These are phyloP conservation scores for Botia kubotai DNA, from an alignment of 2,797 vertebrate genomes.

Conservation along the genomic window DNA sequence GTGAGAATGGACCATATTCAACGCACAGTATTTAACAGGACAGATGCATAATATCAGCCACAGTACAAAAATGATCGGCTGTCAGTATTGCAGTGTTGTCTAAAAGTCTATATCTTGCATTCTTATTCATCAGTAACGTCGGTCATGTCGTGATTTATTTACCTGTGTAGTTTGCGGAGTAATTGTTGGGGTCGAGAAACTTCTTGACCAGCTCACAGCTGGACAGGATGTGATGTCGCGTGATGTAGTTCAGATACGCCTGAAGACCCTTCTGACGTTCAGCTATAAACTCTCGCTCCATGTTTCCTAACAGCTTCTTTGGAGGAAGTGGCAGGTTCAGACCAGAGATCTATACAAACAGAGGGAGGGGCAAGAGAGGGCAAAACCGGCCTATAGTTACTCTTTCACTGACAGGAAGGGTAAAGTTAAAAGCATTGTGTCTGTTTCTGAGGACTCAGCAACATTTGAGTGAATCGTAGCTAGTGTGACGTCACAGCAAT, in stretches of 20 bases:
- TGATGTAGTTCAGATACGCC: conserved; percentile 92
- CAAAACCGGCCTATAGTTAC: neutral
- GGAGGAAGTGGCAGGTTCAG: conserved; percentile 92
- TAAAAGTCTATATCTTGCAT: no score
- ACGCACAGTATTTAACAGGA: no score
- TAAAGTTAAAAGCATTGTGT: neutral
- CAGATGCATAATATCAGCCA: no score
- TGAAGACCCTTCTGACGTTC: conserved; percentile 96
- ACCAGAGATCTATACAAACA: conserved; percentile 83
- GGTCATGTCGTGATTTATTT: conserved; percentile 49
- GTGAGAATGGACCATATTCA: neutral
- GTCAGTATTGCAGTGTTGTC: no score
- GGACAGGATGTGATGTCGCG: conserved; percentile 88
- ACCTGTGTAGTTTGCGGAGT: conserved; percentile 96
- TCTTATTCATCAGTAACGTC: no score
- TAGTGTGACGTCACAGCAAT: neutral
- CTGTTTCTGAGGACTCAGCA: conserved; percentile 58
- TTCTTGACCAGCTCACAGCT: conserved; percentile 91
- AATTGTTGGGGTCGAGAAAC: conserved; percentile 95
- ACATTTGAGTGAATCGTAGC: conserved; percentile 49
- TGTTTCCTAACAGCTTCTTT: conserved; percentile 96
- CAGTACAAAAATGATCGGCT: no score
- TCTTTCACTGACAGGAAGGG: conserved; percentile 4
- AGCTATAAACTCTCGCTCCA: conserved; percentile 97
- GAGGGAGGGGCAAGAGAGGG: neutral